Base-by-base conservation (phyloP, 2,797 vertebrate species). In the Streptopelia turtur region DNA sequence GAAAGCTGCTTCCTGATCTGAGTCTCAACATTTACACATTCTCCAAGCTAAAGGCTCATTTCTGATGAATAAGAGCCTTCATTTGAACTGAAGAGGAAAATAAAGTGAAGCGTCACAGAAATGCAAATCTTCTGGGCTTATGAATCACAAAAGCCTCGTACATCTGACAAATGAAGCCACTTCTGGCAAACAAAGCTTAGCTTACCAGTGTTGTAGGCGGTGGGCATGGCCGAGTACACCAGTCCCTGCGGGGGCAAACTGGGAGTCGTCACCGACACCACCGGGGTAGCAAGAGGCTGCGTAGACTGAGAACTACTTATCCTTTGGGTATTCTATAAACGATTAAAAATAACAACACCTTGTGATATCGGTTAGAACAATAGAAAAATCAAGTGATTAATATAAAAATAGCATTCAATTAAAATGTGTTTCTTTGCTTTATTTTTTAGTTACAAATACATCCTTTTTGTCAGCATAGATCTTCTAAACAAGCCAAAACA, bases 201-300 rank as follows among this genome's bases (percentile, higher is more conserved):
- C 98, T 98, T 96, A 99, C 99, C 99, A 86, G 99, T 98, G 97
- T 99, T 99, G 98, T 99, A 99, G 97, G 99, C 98, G 87, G 99
- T 99, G 37, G 99, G 99, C 99, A 99, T 99, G 96, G 99, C 99
- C 31, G 99, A 99, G 96, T 99, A 99, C 76, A 99, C 98, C 84
- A 99, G 97, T 91, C 99, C 99, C 98, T 99, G 99, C 0, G 99
- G 98, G 82, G 99, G 98, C 98, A 99, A 97, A 94, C 99, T 99
- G 25, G 99, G 99, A 94, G 99, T 99, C 93, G 99, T 99, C 97
- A 99, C 99, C 14, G 99, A 99, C 96, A 99, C 99, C 64, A 99
- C 99, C 5, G 99, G 99, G 76, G 99, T 99, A 95, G 99, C 99
- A 81, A 99, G 98, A 35, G 98, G 96, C 96, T 99, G 99, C 57